Base-by-base conservation (phyloP, 2,113 vertebrate genomes). In the Dascyllus trimaculatus region DNA sequence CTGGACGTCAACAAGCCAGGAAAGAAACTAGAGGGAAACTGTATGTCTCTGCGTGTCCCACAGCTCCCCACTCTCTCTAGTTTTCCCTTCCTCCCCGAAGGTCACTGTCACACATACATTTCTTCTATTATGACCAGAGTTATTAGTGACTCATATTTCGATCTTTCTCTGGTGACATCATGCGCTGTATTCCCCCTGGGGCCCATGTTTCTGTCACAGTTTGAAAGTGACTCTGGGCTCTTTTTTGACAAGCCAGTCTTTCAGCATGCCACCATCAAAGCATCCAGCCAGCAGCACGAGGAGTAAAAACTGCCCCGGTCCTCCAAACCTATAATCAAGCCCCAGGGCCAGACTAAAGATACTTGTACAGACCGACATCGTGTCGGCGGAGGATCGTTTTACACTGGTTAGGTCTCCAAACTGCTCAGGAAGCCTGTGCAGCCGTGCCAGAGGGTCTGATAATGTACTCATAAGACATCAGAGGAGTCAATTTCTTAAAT, bases 81-180 rank as follows among this genome's bases (percentile, higher is more conserved):
- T 74, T 74, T 78, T 63, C 40, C 29, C 43, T 63, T 24, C 48
- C 49, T 54, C 40, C 48, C 71, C 48, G 0, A 2, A 53, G 57
- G 52, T 57, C 53, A 25, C 67, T 58, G 32, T 51, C 56, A 67
- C 70, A 46, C 25, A 73, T 46, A 63, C 32, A 59, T 13, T 66
- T 29, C 63, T 46, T 43, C 62, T 49, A 75, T 79, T 66, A 51
- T 80, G n/a, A 68, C 66, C 66, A 67, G 57, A 86, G 73, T 29
- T 74, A 75, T 85, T 61, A 78, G 54, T 74, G 86, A 86, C 81
- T 91, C 80, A 76, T 68, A 54, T 71, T 87, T 74, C 51, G 58
- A 45, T 84, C 21, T 78, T 60, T 71, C 45, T 66, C 73, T 68
- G 69, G 80, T 92, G 91, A 93, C 85, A 84, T 92, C 80, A 87